These are phyloP conservation scores for Synaphobranchus kaupii DNA, from an alignment of 2,797 vertebrate genomes.

Conservation along the genomic window DNA sequence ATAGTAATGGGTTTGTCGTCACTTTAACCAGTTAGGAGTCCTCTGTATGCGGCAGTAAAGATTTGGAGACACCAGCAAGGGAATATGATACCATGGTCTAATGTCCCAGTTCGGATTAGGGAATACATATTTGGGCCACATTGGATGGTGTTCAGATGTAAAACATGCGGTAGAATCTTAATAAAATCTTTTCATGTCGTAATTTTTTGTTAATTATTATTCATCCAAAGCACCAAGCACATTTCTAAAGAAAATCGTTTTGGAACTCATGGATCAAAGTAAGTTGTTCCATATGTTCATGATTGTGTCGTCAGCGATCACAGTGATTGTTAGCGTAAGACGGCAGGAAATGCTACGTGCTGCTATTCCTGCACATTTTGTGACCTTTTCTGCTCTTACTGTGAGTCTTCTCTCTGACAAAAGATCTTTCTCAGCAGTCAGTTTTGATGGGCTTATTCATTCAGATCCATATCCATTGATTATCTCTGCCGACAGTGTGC, in stretches of 20 bases:
- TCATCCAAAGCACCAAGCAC: not conserved
- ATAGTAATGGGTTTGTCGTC: not conserved
- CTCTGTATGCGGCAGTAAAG: not conserved
- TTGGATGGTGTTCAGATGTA: not conserved
- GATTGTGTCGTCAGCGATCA: not conserved
- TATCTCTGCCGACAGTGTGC: not conserved
- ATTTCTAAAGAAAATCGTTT: not conserved
- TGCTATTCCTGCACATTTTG: not conserved
- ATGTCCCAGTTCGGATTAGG: not conserved
- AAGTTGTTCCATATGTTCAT: slow-evolving; percentile 1
- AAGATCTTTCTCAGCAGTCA: not conserved
- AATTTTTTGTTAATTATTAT: not conserved
- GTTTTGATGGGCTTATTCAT: not conserved
- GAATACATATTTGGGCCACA: not conserved
- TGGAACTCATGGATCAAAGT: not conserved
- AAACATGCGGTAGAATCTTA: not conserved
- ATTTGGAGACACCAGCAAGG: not conserved
- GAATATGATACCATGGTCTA: not conserved
- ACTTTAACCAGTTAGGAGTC: not conserved
- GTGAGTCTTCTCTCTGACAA: not conserved
- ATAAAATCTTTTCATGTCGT: not conserved
- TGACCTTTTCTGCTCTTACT: not conserved
- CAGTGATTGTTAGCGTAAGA: not conserved
- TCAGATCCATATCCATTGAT: not conserved
- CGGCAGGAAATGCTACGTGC: not conserved